These are phyloP conservation scores for Promerops cafer DNA, from an alignment of 2,113 vertebrate genomes.

Conservation along the genomic window DNA sequence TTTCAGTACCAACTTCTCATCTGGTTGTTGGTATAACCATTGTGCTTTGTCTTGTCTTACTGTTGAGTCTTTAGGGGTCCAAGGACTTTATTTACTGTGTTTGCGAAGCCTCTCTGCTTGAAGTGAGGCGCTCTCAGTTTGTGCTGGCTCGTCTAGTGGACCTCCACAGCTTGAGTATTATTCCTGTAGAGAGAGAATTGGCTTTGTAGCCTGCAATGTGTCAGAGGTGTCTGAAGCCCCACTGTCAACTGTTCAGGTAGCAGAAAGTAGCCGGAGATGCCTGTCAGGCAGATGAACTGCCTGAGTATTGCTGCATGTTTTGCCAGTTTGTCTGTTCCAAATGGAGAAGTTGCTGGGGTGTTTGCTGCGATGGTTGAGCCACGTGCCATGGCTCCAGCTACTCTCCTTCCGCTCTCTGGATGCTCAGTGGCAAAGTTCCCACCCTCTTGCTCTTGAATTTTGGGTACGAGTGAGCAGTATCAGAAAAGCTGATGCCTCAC, in stretches of 20 bases:
- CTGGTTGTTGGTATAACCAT: not conserved
- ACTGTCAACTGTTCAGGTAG: not conserved
- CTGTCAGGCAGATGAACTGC: not conserved
- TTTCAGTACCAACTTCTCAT: too few species aligned
- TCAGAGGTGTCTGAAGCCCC: not conserved
- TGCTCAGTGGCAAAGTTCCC: not conserved
- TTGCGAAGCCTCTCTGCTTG: not conserved
- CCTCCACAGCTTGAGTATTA: not conserved
- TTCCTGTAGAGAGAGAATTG: not conserved
- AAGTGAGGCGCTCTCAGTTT: not conserved
- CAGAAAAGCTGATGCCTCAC: not conserved
- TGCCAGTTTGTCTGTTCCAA: accelerated
- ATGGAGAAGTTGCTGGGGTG: not conserved
- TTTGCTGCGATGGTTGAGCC: not conserved
- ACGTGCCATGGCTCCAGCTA: not conserved
- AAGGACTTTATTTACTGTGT: not conserved
- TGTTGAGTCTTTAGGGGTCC: not conserved
- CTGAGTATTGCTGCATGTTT: accelerated
- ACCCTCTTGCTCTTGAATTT: not conserved
- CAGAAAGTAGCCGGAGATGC: not conserved
- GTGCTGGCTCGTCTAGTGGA: not conserved
- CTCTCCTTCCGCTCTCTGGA: accelerated
- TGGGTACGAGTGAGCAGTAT: accelerated
- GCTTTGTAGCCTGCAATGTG: not conserved
- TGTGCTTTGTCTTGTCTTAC: not conserved